These are phyloP conservation scores for Fringilla coelebs DNA, from an alignment of 2,797 vertebrate genomes.

Conservation along the genomic window DNA sequence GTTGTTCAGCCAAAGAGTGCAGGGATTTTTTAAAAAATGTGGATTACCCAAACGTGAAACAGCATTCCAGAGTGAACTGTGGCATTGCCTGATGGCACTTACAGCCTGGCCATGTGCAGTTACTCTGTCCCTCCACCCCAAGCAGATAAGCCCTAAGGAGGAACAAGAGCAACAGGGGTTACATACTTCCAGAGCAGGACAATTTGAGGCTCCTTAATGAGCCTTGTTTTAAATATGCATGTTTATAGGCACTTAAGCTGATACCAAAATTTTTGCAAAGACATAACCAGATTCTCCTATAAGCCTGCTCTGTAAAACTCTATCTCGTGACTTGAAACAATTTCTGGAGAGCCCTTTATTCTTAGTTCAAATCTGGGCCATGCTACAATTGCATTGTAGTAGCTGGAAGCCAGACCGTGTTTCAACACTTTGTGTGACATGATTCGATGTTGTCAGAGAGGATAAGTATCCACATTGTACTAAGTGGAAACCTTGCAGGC, in stretches of 20 bases:
- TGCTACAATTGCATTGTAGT: background rate
- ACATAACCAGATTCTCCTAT: background rate
- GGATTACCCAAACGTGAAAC: background rate
- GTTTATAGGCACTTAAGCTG: background rate
- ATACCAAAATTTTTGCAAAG: background rate
- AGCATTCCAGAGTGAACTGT: background rate
- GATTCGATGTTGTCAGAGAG: background rate
- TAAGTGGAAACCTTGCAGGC: background rate
- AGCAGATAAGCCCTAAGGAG: background rate
- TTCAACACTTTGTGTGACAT: background rate
- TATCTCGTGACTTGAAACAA: background rate
- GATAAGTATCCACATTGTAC: background rate
- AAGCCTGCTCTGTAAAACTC: background rate
- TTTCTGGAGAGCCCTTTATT: background rate
- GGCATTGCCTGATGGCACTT: background rate
- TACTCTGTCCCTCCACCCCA: background rate
- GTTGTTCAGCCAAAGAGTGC: background rate
- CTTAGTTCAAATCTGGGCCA: background rate
- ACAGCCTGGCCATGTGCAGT: background rate
- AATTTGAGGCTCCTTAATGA: background rate
- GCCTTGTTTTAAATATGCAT: background rate
- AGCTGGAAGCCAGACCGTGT: slow-evolving; percentile 7
- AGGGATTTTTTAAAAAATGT: background rate
- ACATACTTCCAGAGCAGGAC: background rate
- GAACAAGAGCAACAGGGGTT: background rate